A percentile compares a stretch with the other conserved stretches of the same genome.
phyloP scores from a whole-genome alignment of 1,140 invertebrate species.

The Lethrus apterus region DNA sequence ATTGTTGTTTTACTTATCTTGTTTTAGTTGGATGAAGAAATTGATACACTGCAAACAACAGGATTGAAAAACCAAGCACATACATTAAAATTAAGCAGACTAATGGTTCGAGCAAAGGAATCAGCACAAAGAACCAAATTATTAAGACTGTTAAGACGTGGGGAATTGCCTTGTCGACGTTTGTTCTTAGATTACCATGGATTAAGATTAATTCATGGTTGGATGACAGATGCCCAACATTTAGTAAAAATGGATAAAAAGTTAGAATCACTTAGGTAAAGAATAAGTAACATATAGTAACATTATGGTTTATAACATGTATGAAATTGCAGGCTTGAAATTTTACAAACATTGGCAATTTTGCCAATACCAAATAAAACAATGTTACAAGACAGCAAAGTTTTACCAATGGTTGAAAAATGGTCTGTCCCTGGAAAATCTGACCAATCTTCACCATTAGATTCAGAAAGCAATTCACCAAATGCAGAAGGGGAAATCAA shows the following conservation, averaged over 20 bases:
- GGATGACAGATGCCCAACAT: conserved; percentile 60
- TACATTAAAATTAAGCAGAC: conserved; percentile 76
- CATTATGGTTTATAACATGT: conserved; percentile 16
- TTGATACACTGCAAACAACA: conserved; percentile 59
- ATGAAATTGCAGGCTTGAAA: conserved; percentile 54
- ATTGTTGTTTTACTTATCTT: conserved; percentile 18
- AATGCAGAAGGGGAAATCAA: conserved; percentile 23
- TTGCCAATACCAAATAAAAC: conserved; percentile 91
- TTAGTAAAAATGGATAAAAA: conserved; percentile 26
- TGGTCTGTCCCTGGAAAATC: conserved; percentile 55
- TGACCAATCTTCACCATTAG: conserved; percentile 41
- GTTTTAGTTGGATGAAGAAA: conserved; percentile 68
- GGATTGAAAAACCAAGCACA: conserved; percentile 83
- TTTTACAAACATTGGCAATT: conserved; percentile 71
- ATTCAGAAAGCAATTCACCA: conserved; percentile 38
- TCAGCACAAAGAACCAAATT: conserved; percentile 62
- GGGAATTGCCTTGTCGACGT: conserved; percentile 71
- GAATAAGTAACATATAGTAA: conserved; percentile 18
- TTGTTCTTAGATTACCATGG: conserved; percentile 95
- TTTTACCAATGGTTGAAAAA: conserved; percentile 72
- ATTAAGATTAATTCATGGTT: conserved; percentile 79
- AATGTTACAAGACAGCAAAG: conserved; percentile 85
- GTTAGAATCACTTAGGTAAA: conserved; percentile 23
- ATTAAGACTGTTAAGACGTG: conserved; percentile 60
- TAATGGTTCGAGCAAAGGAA: conserved; percentile 88